Evolutionary conservation across 2,113 vertebrate species (phyloP), one percentile per base, ranked within the genome.

Genomic region (Todiramphus chloris): DNA sequence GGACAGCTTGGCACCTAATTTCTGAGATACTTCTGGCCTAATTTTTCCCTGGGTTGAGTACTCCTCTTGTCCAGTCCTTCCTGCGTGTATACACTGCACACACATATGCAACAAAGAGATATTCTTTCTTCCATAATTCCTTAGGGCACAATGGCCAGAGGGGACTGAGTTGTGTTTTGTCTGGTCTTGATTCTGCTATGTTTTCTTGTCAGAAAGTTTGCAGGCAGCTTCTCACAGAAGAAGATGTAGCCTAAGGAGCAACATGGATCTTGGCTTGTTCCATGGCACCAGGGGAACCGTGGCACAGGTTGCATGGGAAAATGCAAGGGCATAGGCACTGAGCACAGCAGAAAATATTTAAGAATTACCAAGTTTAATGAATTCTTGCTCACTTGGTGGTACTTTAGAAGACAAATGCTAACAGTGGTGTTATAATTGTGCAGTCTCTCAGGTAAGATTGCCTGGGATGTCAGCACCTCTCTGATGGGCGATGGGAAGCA

Each of bases 401-500:
- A 33, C 31, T 25, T 76, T 59, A 72, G 69, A 87, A 87, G 73
- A 64, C 28, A 87, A 70, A 90, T 76, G 27, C 11, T 77, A 72
- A 13, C 1, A 30, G 25, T 37, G 43, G 37, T 75, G 37, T 74
- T 93, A 24, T 1, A 6, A 76, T 18, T 10, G 12, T 83, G 59
- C 70, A 41, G 1, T 55, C 68, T 86, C 39, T 76, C 85, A 87
- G 82, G 25, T 95, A 78, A 79, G 35, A 46, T 94, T 89, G 67
- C n/a, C 53, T 31, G 30, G 88, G 73, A 90, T 96, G 72, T 88
- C 94, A 96, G 92, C 67, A 28, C 93, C 90, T 97, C 83, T 90
- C 68, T 74, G 44, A 86, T 0, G 7, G 83, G 63, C 84, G 91
- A 62, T 35, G 62, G 78, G 92, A 97, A 95, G 62, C 9, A 16